A percentile compares a stretch with the other conserved stretches of the same genome.
phyloP scores from a whole-genome alignment of 2,888 invertebrate genomes.

The Brachypterus glaber region DNA sequence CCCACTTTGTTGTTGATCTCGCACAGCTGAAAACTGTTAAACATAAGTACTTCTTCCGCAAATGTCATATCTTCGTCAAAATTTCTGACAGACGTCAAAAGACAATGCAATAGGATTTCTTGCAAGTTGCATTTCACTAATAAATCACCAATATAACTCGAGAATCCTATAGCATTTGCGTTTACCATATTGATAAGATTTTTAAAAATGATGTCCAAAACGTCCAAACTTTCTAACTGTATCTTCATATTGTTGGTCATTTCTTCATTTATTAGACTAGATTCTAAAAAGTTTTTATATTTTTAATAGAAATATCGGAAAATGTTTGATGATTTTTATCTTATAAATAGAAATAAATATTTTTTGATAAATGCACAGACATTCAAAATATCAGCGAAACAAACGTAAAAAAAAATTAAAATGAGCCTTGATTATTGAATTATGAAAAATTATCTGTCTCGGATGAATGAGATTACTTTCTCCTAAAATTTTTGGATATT shows the following conservation, averaged over 20 bases:
- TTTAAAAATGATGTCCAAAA: constrained; percentile 60
- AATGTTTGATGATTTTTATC: too few species aligned
- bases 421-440: too few species aligned
- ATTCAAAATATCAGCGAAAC: too few species aligned
- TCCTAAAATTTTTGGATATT: too few species aligned
- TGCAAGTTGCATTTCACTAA: constrained; percentile 72
- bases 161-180: constrained; percentile 66
- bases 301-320: too few species aligned
- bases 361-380: constrained; percentile 28
- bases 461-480: too few species aligned
- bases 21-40: constrained; percentile 56
- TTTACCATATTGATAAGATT: constrained; percentile 65
- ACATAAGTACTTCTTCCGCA: constrained; percentile 64
- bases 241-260: constrained; percentile 67
- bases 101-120: constrained; percentile 70
- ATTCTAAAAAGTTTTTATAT: too few species aligned
- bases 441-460: too few species aligned
- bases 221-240: constrained; percentile 64
- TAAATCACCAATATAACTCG: constrained; percentile 66
- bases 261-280: constrained; percentile 56
- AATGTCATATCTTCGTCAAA: constrained; percentile 51
- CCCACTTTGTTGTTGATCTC: constrained; percentile 49
- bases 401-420: too few species aligned
- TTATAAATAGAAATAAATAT: too few species aligned
- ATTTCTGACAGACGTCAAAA: constrained; percentile 64